phyloP scores from a whole-genome alignment of 1,140 invertebrate species.

The Drosophila ananassae region DNA sequence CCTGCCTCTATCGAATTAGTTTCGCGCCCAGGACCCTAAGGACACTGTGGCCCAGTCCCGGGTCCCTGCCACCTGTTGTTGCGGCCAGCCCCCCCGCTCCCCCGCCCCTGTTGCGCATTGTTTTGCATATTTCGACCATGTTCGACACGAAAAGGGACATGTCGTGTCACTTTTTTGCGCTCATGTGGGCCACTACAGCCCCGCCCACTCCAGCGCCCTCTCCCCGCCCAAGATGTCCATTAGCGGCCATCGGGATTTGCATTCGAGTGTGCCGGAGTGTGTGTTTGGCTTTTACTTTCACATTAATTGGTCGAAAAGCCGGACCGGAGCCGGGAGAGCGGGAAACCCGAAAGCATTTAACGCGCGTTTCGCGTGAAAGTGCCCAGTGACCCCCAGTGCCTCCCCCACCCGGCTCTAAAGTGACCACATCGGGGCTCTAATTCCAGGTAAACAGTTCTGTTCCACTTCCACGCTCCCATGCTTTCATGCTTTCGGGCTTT shows the following conservation, averaged over 20 bases:
- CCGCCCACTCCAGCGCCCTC: neutral
- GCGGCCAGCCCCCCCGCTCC: neutral
- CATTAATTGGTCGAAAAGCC: slow-evolving; percentile 47
- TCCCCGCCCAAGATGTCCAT: slow-evolving; percentile 53
- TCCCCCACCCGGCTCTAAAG: neutral
- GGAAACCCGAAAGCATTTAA: slow-evolving; percentile 63
- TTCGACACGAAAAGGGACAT: slow-evolving; percentile 74
- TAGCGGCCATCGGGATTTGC: slow-evolving; percentile 50
- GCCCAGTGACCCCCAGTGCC: neutral
- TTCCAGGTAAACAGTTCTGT: slow-evolving; percentile 19
- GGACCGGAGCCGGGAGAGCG: neutral
- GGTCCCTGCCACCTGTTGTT: slow-evolving; percentile 64
- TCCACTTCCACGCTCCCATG: slow-evolving; percentile 11
- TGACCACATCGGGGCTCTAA: slow-evolving; percentile 31
- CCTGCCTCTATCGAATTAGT: neutral
- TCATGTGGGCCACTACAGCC: slow-evolving; percentile 35
- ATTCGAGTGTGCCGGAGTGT: neutral
- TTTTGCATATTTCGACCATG: slow-evolving; percentile 66
- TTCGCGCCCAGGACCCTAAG: neutral
- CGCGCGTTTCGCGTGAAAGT: slow-evolving; percentile 64
- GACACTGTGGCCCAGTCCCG: slow-evolving; percentile 27
- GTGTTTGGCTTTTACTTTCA: slow-evolving; percentile 56
- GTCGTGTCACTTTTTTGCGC: slow-evolving; percentile 54
- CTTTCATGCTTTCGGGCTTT: neutral
- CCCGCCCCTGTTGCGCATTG: slow-evolving; percentile 24